phyloP scores from a whole-genome alignment of 2,888 invertebrate genomes.

The Drosophila prolongata region DNA sequence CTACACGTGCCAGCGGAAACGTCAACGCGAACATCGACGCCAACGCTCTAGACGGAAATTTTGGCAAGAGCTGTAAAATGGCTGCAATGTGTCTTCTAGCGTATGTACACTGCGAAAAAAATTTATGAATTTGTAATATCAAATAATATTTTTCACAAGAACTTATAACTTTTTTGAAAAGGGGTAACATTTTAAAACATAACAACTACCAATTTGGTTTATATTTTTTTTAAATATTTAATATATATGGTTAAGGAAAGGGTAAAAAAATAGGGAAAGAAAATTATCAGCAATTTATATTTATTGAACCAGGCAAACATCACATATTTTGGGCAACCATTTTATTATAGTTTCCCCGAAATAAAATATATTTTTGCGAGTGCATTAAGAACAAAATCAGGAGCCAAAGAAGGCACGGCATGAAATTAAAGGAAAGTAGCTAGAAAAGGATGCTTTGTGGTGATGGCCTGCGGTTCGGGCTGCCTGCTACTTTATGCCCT shows the following conservation, averaged over 20 bases:
- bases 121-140: rapidly evolving
- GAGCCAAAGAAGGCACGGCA: slow-evolving; percentile 37
- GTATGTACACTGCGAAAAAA: background rate
- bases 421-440: slow-evolving; percentile 40
- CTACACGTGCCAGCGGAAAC: slow-evolving; percentile 40
- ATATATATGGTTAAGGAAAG: no score
- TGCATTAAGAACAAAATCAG: slow-evolving; percentile 18
- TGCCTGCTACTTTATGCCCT: slow-evolving; percentile 58
- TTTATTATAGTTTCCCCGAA: no score
- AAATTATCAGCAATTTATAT: no score
- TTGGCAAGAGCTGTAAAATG: slow-evolving; percentile 34
- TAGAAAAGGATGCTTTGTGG: slow-evolving; percentile 33
- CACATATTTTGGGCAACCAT: no score
- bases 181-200: no score
- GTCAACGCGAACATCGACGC: slow-evolving; percentile 16
- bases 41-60: slow-evolving; percentile 38
- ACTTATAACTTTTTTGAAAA: no score
- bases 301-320: no score
- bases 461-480: slow-evolving; percentile 19
- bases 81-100: slow-evolving; percentile 19
- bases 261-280: no score
- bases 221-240: no score
- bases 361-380: background rate
- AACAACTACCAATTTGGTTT: no score
- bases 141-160: background rate